Evolutionary conservation across 2,797 vertebrate genomes (phyloP).

Genomic region (Lates japonicus): DNA sequence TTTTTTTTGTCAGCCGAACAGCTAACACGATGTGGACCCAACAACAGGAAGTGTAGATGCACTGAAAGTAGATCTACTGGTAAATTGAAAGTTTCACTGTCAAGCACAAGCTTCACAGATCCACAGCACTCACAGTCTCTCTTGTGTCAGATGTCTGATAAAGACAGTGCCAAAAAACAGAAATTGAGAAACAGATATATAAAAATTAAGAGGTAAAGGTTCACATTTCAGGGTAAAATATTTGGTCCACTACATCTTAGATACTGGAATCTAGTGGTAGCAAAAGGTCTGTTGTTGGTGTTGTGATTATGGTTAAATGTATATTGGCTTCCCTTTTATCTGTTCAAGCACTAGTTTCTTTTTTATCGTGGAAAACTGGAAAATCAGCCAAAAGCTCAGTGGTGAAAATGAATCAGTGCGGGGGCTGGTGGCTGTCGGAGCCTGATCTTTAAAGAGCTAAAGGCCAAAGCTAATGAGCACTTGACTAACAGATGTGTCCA

Average conservation of each 20-base stretch:
- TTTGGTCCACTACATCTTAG: no score
- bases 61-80: neutral
- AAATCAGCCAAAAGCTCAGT: constrained; percentile 4
- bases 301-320: neutral
- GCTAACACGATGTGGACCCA: neutral
- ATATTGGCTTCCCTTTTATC: neutral
- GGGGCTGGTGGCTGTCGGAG: constrained; percentile 1
- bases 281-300: neutral
- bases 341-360: neutral
- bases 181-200: no score
- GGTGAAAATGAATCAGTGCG: constrained; percentile 8
- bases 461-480: constrained; percentile 65
- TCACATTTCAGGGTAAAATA: no score
- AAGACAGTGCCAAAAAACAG: no score
- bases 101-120: constrained; percentile 4
- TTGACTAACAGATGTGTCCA: constrained; percentile 48
- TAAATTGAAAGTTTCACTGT: neutral
- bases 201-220: no score
- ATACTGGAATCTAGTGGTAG: neutral
- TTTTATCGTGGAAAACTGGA: neutral
- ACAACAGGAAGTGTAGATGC: neutral
- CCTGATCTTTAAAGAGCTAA: constrained; percentile 52
- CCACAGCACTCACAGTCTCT: neutral
- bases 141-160: no score
- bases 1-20: neutral